Base-by-base conservation (phyloP, 2,797 vertebrate genomes). In the Etheostoma perlongum region DNA sequence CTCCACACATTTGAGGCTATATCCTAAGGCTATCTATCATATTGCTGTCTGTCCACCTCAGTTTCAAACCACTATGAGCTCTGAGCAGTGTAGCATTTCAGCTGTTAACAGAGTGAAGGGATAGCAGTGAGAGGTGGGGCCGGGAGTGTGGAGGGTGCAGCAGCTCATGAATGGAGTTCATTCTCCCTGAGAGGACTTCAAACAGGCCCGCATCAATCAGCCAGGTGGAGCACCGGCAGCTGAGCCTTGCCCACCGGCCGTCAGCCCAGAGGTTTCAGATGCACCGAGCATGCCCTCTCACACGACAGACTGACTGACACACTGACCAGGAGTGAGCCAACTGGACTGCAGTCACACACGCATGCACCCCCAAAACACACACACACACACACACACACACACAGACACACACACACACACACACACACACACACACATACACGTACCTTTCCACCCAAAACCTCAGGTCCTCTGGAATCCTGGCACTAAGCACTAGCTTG, bases 181-280 rank as follows among this genome's bases (percentile, higher is more conserved):
- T 94, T 94, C 92, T 93, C 90, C 76, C 58, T 10, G 60, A 76
- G 72, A 86, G 49, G 86, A 93, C 93, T 92, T 94, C 92, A 94
- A 94, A 94, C 85, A 61, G 79, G 53, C 48, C 66, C 47, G 76
- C 86, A 89, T 93, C 90, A 91, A 82, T 92, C 91, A 92, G 86
- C 89, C 90, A 93, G 92, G 90, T 88, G 88, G 86, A 87, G 86
- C 84, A 77, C 44, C 71, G 53, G 74, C 61, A 76, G 88, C 85
- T 61, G 84, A 85, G 80, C 80, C 65, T n/a, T 81, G 88, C 79
- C 86, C 57, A 76, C 71, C 90, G 72, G 85, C 78, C 84, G 69
- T 76, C 91, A 51, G 81, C 79, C 86, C 84, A 19, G 54, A 76
- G 85, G 88, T 85, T 86, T 93, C 88, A 90, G 88, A 89, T 88